phyloP scores from a whole-genome alignment of 2,113 vertebrate species.

The Sylvilagus bachmani region DNA sequence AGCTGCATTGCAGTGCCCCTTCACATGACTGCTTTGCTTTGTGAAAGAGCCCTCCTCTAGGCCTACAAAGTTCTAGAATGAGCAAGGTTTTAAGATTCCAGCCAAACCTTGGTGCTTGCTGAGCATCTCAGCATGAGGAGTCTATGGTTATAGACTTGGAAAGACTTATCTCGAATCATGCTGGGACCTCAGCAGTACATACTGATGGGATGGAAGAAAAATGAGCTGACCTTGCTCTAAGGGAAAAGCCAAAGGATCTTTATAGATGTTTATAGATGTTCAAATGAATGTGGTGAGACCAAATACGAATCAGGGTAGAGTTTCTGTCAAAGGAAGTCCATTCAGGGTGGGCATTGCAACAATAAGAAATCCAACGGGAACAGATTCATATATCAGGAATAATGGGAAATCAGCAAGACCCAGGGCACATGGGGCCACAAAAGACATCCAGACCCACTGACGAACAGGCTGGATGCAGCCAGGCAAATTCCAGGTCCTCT shows the following conservation, averaged over 20 bases:
- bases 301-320: neutral
- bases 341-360: neutral
- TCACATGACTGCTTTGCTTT: neutral
- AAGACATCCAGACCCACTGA: neutral
- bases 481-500: neutral
- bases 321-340: constrained; percentile 52
- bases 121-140: neutral
- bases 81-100: neutral
- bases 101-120: neutral
- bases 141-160: neutral
- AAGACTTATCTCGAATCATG: neutral
- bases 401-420: neutral
- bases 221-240: neutral
- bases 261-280: neutral
- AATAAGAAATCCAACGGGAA: neutral
- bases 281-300: neutral
- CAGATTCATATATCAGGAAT: neutral
- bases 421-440: neutral
- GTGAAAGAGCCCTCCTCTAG: constrained; percentile 26
- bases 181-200: neutral
- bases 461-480: neutral
- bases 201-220: neutral
- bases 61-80: neutral
- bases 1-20: neutral
- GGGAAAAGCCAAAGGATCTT: neutral